Percentiles rank a stretch among this genome's conserved stretches.
phyloP scores from a whole-genome alignment of 2,113 vertebrate species.

The Cnemophilus loriae region DNA sequence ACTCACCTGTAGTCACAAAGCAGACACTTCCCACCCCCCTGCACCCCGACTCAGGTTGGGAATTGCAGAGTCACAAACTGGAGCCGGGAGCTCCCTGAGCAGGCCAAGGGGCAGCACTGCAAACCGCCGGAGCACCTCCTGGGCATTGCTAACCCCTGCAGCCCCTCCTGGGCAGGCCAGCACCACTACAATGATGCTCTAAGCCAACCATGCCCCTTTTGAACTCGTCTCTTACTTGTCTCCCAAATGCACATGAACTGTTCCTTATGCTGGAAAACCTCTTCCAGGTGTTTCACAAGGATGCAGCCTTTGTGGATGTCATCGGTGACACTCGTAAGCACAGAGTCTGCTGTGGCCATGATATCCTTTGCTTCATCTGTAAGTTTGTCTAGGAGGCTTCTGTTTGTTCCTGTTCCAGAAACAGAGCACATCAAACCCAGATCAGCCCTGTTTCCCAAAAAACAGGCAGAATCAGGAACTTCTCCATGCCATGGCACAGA shows the following conservation, averaged over 20 bases:
- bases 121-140: not conserved
- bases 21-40: not conserved
- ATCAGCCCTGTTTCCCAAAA: not conserved
- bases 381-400: conserved; percentile 66
- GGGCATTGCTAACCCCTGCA: not conserved
- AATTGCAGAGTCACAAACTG: not conserved
- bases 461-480: not conserved
- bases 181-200: not conserved
- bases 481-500: not conserved
- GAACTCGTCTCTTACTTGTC: conserved; percentile 70
- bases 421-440: not conserved
- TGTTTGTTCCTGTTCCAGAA: conserved; percentile 64
- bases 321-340: conserved; percentile 31
- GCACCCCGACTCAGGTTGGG: not conserved
- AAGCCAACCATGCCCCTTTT: not conserved
- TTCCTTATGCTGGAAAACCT: conserved; percentile 36
- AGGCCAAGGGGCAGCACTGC: not conserved
- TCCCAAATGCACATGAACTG: conserved; percentile 75
- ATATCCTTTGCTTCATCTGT: conserved; percentile 66
- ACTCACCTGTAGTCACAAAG: not conserved
- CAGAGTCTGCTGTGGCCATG: conserved; percentile 69
- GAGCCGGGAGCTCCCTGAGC: not conserved
- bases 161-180: not conserved
- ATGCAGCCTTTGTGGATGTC: conserved; percentile 65
- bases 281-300: conserved; percentile 69